Percentiles rank a stretch among this genome's conserved stretches.
Conservation (phyloP, 2,797 vertebrate species). For the Sebastes taczanowskii region DNA sequence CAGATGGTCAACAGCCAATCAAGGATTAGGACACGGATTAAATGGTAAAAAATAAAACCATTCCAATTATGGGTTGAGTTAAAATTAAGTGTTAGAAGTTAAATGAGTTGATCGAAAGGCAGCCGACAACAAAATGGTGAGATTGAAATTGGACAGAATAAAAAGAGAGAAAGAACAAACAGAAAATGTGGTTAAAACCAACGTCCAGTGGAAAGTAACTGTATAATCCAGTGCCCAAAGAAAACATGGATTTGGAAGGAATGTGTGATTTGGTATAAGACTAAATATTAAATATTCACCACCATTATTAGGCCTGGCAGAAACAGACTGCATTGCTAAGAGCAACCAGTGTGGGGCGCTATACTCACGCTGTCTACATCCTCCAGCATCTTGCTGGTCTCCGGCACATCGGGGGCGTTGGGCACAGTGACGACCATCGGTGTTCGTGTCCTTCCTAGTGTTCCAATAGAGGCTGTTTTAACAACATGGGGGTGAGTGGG, state of each 20-base stretch:
- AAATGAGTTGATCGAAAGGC: constrained; percentile 49
- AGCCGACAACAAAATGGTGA: constrained; percentile 59
- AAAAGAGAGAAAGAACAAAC: constrained; percentile 78
- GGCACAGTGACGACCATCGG: constrained; percentile 94
- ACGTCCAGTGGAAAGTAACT: constrained; percentile 42
- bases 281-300: not conserved
- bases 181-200: constrained; percentile 76
- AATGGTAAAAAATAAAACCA: constrained; percentile 43
- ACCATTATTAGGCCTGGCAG: not conserved
- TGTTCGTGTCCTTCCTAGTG: constrained; percentile 91
- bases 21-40: constrained; percentile 7
- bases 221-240: constrained; percentile 51
- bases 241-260: constrained; percentile 57
- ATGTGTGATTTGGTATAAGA: constrained; percentile 28
- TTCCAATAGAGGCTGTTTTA: constrained; percentile 97
- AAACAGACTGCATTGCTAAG: not conserved
- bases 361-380: constrained; percentile 94
- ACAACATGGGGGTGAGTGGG: constrained; percentile 86
- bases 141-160: constrained; percentile 73
- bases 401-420: constrained; percentile 92
- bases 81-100: constrained; percentile 32
- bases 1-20: constrained; percentile 36
- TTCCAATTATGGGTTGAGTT: constrained; percentile 56
- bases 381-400: constrained; percentile 94
- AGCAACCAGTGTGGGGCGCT: constrained; percentile 16